A percentile compares a stretch with the other conserved stretches of the same genome.
Evolutionary conservation across 2,113 vertebrate genomes (phyloP).

Genomic region (Bos javanicus): DNA sequence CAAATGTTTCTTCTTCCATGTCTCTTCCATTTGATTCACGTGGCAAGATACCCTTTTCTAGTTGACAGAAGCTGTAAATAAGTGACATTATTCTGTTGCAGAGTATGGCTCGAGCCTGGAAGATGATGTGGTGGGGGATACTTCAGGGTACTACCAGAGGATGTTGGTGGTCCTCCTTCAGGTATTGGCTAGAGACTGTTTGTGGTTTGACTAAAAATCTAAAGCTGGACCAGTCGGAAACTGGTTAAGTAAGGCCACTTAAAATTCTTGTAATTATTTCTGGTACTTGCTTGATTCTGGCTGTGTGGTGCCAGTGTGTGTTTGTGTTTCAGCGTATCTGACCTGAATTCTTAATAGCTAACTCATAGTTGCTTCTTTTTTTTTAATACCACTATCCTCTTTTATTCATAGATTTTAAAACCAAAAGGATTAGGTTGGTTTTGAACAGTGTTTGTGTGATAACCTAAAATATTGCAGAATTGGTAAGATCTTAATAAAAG

Average conservation of each 20-base stretch:
- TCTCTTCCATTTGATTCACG: background rate
- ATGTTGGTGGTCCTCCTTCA: constrained; percentile 94
- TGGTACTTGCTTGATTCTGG: background rate
- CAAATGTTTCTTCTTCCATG: background rate
- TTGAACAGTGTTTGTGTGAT: background rate
- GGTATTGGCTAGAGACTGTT: constrained; percentile 78
- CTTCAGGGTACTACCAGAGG: constrained; percentile 91
- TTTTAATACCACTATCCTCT: too few relatives aligned
- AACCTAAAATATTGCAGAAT: background rate
- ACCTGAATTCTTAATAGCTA: background rate
- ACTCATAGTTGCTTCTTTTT: background rate
- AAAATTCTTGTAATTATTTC: background rate
- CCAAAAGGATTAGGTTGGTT: background rate
- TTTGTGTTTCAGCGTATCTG: background rate
- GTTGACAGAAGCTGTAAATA: background rate
- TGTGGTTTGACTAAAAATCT: background rate
- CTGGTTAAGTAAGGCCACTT: background rate
- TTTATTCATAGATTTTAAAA: background rate
- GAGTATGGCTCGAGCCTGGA: constrained; percentile 91
- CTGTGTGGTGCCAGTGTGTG: background rate
- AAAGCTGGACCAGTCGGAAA: background rate
- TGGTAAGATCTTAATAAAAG: background rate
- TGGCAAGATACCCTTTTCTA: background rate
- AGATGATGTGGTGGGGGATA: constrained; percentile 91
- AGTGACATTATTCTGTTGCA: constrained; percentile 76